Percentiles rank a stretch among this genome's conserved stretches.
Evolutionary conservation across 2,888 invertebrate species (phyloP).

Genomic region (Coenonympha glycerion): DNA sequence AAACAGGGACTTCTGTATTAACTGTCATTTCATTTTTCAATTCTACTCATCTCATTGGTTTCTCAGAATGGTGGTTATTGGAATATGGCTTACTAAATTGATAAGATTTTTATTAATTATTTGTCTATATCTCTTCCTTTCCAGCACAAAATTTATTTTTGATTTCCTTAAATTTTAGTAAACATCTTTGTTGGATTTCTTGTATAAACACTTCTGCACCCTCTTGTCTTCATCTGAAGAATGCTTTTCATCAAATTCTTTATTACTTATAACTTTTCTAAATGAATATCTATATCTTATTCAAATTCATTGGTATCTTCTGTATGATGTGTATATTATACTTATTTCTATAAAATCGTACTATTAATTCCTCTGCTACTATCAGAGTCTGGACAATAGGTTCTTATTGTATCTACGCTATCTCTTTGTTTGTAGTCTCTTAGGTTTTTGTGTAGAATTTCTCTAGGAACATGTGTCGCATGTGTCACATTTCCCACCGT

Average conservation of each 20-base stretch:
- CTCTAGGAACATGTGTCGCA: slow-evolving; percentile 10
- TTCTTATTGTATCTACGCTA: slow-evolving; percentile 26
- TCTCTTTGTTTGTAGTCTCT: slow-evolving; percentile 25
- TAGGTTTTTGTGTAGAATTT: slow-evolving; percentile 11
- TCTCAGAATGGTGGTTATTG: too few species aligned
- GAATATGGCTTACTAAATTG: too few species aligned
- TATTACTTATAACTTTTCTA: background rate
- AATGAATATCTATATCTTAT: background rate
- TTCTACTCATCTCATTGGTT: background rate
- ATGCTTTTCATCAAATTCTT: too few species aligned
- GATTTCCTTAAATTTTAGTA: too few species aligned
- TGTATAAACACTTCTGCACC: too few species aligned
- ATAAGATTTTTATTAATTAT: too few species aligned
- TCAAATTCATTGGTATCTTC: background rate
- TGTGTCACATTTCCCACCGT: slow-evolving; percentile 21
- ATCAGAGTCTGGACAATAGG: slow-evolving; percentile 21
- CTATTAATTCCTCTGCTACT: slow-evolving; percentile 23
- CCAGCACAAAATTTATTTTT: too few species aligned
- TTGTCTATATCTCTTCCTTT: too few species aligned
- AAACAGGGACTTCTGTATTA: background rate
- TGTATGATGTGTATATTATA: background rate
- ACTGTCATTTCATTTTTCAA: background rate
- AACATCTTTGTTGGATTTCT: too few species aligned
- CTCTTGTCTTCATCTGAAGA: too few species aligned
- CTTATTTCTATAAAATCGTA: slow-evolving; percentile 21